phyloP scores from a whole-genome alignment of 1,140 invertebrate species.

The Procambarus clarkii region DNA sequence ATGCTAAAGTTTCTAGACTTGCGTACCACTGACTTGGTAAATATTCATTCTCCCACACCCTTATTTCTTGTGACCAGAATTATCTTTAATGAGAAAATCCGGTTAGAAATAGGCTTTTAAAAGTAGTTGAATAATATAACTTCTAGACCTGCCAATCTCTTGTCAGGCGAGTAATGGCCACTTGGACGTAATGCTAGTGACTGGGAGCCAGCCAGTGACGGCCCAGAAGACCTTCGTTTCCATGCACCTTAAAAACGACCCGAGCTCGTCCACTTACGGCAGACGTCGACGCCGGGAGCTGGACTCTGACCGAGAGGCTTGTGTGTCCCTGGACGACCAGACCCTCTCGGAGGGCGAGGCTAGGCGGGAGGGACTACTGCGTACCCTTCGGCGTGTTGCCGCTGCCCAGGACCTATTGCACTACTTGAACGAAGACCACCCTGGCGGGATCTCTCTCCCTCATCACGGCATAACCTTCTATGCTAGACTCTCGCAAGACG shows the following conservation, averaged over 20 bases:
- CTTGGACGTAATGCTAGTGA: neutral
- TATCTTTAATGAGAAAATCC: neutral
- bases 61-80: neutral
- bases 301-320: neutral
- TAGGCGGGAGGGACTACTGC: neutral
- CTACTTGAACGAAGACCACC: neutral
- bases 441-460: neutral
- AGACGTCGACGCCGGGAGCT: neutral
- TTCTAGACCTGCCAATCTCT: no score
- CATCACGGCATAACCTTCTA: neutral
- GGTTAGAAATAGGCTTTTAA: no score
- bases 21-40: no score
- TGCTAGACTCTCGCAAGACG: neutral
- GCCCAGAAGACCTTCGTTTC: neutral
- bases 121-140: no score
- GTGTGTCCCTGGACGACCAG: neutral
- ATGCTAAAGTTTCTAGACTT: no score
- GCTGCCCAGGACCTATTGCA: neutral
- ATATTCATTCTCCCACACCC: no score
- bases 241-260: neutral
- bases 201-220: constrained; percentile 16
- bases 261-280: neutral
- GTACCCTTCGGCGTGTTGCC: constrained; percentile 3
- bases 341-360: neutral
- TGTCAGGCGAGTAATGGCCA: neutral